These are phyloP conservation scores for Acyrthosiphon pisum DNA, from an alignment of 1,140 invertebrate genomes.

Conservation along the genomic window DNA sequence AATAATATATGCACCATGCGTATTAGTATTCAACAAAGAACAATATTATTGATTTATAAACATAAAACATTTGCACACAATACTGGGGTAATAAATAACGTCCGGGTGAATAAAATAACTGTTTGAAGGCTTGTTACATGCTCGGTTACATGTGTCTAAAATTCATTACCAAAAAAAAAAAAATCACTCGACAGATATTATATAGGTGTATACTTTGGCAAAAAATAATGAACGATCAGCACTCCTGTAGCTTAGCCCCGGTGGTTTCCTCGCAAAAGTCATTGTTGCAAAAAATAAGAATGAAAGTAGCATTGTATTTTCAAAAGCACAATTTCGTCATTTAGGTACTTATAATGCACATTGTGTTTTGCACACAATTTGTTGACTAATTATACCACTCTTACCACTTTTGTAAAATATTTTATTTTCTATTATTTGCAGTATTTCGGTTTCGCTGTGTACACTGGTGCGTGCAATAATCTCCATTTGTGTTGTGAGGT, in stretches of 20 bases:
- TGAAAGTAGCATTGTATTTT: not conserved
- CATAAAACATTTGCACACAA: not conserved
- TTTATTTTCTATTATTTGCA: not conserved
- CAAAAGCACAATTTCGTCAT: not conserved
- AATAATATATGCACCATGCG: not conserved
- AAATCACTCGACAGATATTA: not conserved
- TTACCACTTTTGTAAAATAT: not conserved
- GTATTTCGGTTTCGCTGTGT: not conserved
- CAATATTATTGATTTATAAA: conserved; percentile 21
- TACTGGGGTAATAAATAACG: conserved; percentile 31
- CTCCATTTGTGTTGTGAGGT: not conserved
- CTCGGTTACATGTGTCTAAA: not conserved
- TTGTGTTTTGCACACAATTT: not conserved
- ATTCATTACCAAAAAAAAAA: not conserved
- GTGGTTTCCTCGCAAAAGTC: not conserved
- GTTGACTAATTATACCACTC: not conserved
- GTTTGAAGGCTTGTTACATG: not conserved
- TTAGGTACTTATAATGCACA: not conserved
- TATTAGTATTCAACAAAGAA: conserved; percentile 31
- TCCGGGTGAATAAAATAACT: conserved; percentile 6
- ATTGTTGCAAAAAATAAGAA: not conserved
- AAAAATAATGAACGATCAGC: not conserved
- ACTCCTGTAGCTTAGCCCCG: not conserved
- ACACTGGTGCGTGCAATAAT: not conserved
- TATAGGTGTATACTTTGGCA: not conserved